These are phyloP conservation scores for Hirtodrosophila duncani DNA, from an alignment of 2,888 invertebrate species.

Conservation along the genomic window DNA sequence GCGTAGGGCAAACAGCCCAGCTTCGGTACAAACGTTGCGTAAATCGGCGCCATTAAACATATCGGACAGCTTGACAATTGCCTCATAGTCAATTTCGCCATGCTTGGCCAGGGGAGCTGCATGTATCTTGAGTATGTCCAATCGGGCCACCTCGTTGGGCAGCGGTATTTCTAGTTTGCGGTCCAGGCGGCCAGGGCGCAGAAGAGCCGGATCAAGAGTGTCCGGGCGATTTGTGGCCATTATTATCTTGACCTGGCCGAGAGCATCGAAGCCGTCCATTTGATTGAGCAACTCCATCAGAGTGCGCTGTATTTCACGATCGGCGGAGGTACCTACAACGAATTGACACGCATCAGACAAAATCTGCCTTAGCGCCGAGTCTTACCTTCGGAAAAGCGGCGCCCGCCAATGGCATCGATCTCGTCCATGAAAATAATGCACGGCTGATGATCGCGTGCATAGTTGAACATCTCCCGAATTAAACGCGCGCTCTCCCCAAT, in stretches of 20 bases:
- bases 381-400: constrained; percentile 98
- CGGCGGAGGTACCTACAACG: constrained; percentile 98
- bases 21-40: constrained; percentile 98
- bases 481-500: constrained; percentile 98
- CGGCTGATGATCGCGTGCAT: constrained; percentile 98
- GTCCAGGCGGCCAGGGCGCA: constrained; percentile 96
- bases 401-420: constrained; percentile 98
- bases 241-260: constrained; percentile 98
- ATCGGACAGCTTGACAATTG: constrained; percentile 97
- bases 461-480: constrained; percentile 99
- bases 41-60: constrained; percentile 99
- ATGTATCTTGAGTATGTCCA: constrained; percentile 98
- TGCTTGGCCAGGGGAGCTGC: constrained; percentile 96
- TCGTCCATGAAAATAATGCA: constrained; percentile 99
- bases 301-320: constrained; percentile 98
- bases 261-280: constrained; percentile 99
- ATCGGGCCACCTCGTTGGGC: constrained; percentile 96
- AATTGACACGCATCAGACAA: too few relatives aligned
- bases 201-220: constrained; percentile 96
- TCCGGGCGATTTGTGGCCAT: constrained; percentile 99
- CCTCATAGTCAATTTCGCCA: constrained; percentile 99
- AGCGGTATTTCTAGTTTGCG: constrained; percentile 98
- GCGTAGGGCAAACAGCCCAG: constrained; percentile 91
- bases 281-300: constrained; percentile 98
- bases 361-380: too few relatives aligned